Conservation (phyloP, 92 coral and sea anemone genomes). For the Pocillopora meandrina region DNA sequence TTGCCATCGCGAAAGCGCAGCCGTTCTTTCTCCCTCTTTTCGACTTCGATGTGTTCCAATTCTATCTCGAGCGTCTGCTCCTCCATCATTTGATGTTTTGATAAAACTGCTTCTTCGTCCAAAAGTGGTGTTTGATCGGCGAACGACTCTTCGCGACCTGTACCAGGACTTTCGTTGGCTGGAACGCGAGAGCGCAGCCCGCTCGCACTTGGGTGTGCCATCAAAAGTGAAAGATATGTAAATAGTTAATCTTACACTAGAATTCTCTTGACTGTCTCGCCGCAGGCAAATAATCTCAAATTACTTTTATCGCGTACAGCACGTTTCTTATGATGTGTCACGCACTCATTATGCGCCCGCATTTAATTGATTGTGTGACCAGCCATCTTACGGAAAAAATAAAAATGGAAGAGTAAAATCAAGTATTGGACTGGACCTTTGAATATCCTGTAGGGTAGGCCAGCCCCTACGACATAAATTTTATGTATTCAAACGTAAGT, state of each 20-base stretch:
- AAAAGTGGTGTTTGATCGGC: constrained; percentile 74
- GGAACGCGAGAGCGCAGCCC: constrained; percentile 72
- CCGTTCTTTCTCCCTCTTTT: constrained; percentile 49
- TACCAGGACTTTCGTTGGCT: constrained; percentile 45
- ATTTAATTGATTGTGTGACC: neutral
- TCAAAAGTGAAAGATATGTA: constrained; percentile 11
- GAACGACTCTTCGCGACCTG: constrained; percentile 33
- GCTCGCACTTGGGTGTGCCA: constrained; percentile 87
- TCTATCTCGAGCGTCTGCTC: constrained; percentile 78
- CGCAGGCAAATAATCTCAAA: constrained; percentile 1
- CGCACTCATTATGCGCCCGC: neutral
- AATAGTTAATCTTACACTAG: constrained; percentile 25
- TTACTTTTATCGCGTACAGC: neutral
- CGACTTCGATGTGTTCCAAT: constrained; percentile 63
- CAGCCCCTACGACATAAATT: neutral
- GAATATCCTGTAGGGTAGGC: neutral
- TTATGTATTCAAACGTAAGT: neutral
- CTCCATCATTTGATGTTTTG: constrained; percentile 87
- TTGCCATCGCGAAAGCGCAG: constrained; percentile 77
- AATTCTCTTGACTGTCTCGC: neutral
- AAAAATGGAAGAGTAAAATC: neutral
- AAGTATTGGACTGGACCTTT: neutral
- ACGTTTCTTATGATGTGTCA: neutral
- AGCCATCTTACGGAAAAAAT: neutral
- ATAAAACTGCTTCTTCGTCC: constrained; percentile 87